A percentile compares a stretch with the other conserved stretches of the same genome.
Evolutionary conservation across 2,888 invertebrate genomes (phyloP).

Genomic region (Ypsolopha sequella): DNA sequence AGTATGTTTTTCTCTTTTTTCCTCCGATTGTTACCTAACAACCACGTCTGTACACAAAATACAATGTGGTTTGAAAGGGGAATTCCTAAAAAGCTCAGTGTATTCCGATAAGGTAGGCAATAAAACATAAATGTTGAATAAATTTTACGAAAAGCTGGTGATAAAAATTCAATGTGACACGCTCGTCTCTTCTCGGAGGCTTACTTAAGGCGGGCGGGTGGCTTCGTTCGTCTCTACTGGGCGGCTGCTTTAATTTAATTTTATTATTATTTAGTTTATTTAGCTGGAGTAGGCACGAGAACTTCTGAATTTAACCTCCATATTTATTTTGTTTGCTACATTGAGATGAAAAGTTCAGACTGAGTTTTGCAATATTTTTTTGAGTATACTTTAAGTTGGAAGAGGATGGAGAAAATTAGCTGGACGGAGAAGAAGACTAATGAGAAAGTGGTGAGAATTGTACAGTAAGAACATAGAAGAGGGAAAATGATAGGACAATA

Average conservation of each 20-base stretch:
- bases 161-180: conserved; percentile 44
- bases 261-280: background rate
- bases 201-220: conserved; percentile 36
- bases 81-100: conserved; percentile 7
- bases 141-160: conserved; percentile 20
- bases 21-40: background rate
- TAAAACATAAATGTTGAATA: conserved; percentile 32
- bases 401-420: no score
- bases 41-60: background rate
- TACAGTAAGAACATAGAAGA: no score
- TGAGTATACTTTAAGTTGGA: no score
- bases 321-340: no score
- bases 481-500: no score
- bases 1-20: no score
- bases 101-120: conserved; percentile 22
- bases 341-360: no score
- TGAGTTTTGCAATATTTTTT: no score
- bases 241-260: background rate
- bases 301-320: no score
- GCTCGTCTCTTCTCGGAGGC: conserved; percentile 13
- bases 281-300: background rate
- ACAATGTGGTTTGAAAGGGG: background rate
- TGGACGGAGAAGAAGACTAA: no score
- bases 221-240: background rate
- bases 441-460: no score